Percentiles rank a stretch among this genome's conserved stretches.
These are phyloP conservation scores for Mesembrinibis cayennensis DNA, from an alignment of 2,113 vertebrate genomes.

Conservation along the genomic window DNA sequence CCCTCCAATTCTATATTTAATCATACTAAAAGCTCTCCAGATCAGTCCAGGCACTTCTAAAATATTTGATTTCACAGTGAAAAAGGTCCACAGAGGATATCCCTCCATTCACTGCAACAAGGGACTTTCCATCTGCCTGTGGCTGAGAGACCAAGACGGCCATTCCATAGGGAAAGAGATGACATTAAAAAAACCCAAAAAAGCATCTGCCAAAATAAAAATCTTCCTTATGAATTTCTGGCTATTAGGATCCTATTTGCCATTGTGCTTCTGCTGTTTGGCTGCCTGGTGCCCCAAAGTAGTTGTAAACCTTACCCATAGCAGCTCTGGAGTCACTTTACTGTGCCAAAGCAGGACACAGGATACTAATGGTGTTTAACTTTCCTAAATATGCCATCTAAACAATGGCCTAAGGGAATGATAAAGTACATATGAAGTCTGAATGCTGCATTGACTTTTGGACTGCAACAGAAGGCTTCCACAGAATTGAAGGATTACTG, in stretches of 20 bases:
- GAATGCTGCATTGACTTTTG: conserved; percentile 33
- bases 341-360: neutral
- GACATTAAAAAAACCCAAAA: fast-evolving
- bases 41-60: neutral
- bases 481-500: neutral
- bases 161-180: neutral
- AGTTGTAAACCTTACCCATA: neutral
- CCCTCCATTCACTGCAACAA: neutral
- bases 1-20: neutral
- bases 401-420: neutral
- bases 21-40: neutral
- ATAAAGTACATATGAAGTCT: neutral
- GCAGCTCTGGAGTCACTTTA: neutral
- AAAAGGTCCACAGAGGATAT: neutral
- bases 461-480: conserved; percentile 38
- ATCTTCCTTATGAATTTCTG: neutral
- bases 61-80: neutral
- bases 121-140: neutral
- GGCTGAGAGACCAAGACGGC: neutral
- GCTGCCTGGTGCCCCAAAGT: neutral
- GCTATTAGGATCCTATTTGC: neutral
- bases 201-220: neutral
- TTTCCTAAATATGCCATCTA: neutral
- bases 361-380: neutral
- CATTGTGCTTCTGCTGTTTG: neutral